Evolutionary conservation across 2,797 vertebrate species (phyloP), one percentile per base, ranked within the genome.

Genomic region (Halcyon badia): DNA sequence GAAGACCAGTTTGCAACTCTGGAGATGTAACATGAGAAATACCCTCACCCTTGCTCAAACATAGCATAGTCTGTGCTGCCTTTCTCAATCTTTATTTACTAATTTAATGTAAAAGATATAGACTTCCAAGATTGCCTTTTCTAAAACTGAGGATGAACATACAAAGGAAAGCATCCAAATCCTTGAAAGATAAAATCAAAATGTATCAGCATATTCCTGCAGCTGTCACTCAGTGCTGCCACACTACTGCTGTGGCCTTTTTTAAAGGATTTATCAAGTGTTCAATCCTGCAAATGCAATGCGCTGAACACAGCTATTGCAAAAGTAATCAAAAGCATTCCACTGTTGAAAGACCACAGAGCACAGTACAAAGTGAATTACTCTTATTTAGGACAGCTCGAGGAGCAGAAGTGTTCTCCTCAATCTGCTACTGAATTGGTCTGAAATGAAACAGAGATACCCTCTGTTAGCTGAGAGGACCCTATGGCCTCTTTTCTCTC

Each of bases 171-270:
- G 65, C 41, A 41, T 37, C 44, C 16, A 30, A 73, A 44, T 69
- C 48, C 21, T 26, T 20, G 46, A 68, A 21, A 49, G 88, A 69
- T 75, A 65, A 90, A 90, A 90, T 78, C 64, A 41, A 56, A 28
- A 28, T 1, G 13, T 92, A 46, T 35, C 88, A 80, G 90, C 90
- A 56, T 52, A 31, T 60, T 58, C 66, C 87, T 75, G 69, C 42
- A 71, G 90, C 92, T 94, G 89, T 78, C 78, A 24, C 68, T 93
- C 72, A 61, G 78, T 58, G 39, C 78, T 94, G 81, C 70, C n/a
- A 4, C 0, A 1, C 73, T 68, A 61, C 76, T 79, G 7, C 79
- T 39, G 48, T 58, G 65, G 61, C 70, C 70, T 83, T 48, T 92
- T n/a, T 8, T 2, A 26, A 33, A 76, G 83, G 46, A 16, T 81